Evolutionary conservation across 2,797 vertebrate genomes (phyloP).

Genomic region (Rhinella marina): DNA sequence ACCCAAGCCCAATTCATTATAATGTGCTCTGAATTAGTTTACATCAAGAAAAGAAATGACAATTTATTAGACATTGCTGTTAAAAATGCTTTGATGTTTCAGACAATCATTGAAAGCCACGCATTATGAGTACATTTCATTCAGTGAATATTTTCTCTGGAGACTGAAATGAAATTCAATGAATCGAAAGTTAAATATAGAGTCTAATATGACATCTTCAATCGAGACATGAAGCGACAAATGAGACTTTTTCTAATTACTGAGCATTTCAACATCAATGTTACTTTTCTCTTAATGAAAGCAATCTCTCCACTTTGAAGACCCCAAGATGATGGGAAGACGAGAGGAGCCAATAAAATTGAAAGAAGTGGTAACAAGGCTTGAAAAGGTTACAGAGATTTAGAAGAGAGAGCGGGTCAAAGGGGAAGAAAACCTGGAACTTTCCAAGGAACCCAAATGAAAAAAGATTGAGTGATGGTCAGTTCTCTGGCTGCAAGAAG

Average conservation of each 20-base stretch:
- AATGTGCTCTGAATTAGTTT: background rate
- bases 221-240: constrained; percentile 23
- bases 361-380: background rate
- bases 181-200: constrained; percentile 15
- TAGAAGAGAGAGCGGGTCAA: background rate
- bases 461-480: background rate
- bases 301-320: constrained; percentile 21
- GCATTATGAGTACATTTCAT: background rate
- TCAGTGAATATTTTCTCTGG: background rate
- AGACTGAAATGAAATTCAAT: constrained; percentile 15
- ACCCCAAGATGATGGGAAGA: background rate
- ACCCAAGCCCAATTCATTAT: background rate
- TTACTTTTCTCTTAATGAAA: background rate
- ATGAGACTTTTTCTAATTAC: constrained; percentile 29
- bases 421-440: background rate
- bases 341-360: background rate
- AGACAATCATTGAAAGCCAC: background rate
- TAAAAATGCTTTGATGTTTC: background rate
- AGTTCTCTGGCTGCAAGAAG: background rate
- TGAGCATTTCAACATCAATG: constrained; percentile 27
- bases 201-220: constrained; percentile 29
- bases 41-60: background rate
- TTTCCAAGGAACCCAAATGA: background rate
- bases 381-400: background rate
- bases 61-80: background rate